Evolutionary conservation across 30 jellyfish, hydroid and myxozoan species (phyloP), one percentile per base, ranked within the genome.

Genomic region (Cassiopea xamachana): DNA sequence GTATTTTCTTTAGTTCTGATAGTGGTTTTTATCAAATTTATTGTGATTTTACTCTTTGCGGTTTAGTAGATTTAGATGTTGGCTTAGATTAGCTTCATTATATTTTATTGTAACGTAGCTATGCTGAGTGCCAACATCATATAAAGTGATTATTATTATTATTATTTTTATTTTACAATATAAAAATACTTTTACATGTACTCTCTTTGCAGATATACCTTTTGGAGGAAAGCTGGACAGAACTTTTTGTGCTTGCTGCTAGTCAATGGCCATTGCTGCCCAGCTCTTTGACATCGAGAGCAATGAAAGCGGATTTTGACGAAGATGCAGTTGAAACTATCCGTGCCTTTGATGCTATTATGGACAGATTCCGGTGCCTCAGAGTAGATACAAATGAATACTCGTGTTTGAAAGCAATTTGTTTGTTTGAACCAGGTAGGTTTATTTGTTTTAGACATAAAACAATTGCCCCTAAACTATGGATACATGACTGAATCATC

Each of bases 341-440:
- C 85, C 89, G 84, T 14, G 59, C 80, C 6, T 49, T 92, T 75
- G 93, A 82, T 74, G 98, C 87, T 16, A 61, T 87, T 70, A 16
- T 87, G 48, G 78, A 81, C 19, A 73, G 90, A 51, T 87, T 92
- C 67, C 93, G 81, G 13, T 74, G 81, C 60, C 83, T 92, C 18
- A 60, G 90, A 46, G 80, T 84, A 17, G 96, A 87, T 59, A 75
- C 68, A 48, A 78, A 73, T 48, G 98, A 92, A 50, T 76, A 75
- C 44, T 83, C 93, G 18, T 92, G 98, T 68, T 51, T 92, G 83
- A 87, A 87, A 51, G 93, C 90, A 51, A 87, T 92, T 45, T 69
- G 90, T 69, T 76, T 92, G 10, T 92, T 92, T 75, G 92, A 92
- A 51, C 90, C 98, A 69, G 93, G 98, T 92, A 86, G 70, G 95